Evolutionary conservation across 2,113 vertebrate species (phyloP).

Genomic region (pig (Sus scrofa)): DNA sequence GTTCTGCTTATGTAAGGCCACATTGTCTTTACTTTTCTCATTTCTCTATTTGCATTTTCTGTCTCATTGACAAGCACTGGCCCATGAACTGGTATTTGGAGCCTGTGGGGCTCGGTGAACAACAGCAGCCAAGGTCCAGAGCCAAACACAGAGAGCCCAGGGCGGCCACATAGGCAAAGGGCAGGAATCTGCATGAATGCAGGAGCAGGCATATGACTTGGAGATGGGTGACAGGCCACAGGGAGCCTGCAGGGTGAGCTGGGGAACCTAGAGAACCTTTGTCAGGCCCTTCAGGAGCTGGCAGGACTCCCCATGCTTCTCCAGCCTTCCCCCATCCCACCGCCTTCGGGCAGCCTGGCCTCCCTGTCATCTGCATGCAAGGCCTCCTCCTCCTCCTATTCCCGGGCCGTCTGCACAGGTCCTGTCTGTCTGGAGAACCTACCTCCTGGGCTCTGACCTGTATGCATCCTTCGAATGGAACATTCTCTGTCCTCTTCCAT

Average conservation of each 20-base stretch:
- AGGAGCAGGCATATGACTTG: fast-evolving
- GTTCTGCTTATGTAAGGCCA: not conserved
- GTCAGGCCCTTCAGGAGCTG: not conserved
- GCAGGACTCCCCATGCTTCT: not conserved
- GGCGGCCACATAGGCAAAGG: not conserved
- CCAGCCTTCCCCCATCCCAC: not conserved
- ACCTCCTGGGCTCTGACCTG: not conserved
- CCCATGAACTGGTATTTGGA: not conserved
- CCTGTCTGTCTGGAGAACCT: not conserved
- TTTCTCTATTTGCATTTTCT: not conserved
- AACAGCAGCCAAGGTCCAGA: not conserved
- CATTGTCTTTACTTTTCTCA: not conserved
- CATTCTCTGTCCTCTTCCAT: not conserved
- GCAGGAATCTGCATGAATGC: not conserved
- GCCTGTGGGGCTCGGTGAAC: not conserved
- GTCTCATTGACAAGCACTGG: not conserved
- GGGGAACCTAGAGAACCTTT: too few species aligned
- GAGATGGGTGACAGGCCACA: not conserved
- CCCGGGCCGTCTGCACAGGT: not conserved
- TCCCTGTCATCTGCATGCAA: not conserved
- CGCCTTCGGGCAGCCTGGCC: not conserved
- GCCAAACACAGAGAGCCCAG: not conserved
- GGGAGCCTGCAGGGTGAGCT: not conserved
- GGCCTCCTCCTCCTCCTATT: not conserved
- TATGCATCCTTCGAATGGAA: not conserved